Evolutionary conservation across 2,888 invertebrate genomes (phyloP), one percentile per base, ranked within the genome.

Genomic region (Meteorus cinctellus): DNA sequence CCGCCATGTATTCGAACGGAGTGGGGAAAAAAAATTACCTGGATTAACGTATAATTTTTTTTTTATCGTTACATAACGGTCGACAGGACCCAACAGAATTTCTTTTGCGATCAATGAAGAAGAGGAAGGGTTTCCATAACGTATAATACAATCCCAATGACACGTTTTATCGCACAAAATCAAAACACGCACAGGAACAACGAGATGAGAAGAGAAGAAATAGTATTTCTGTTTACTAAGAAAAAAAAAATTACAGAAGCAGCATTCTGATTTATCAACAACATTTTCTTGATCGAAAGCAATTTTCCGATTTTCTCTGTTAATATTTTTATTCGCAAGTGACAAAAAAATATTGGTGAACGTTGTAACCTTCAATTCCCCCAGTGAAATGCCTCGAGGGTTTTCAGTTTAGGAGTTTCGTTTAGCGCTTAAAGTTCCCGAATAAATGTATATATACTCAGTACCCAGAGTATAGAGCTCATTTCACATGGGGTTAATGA

Each of bases 401-500:
- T 84, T 84, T 79, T 84, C 78, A 82, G 83, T 83, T 84, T 78
- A 77, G 81, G 79, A 81, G 79, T 84, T 84, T 82, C 82, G 82
- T 80, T 84, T 77, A 82, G 81, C 83, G 82, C 82, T 84, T 84
- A 84, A 85, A 84, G 68, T 66, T 27, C 79, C 74, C 75, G 77
- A 80, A 41, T 41, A 41, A 12, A 41, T 41, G 12, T 41, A 12
- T 81, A 81, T 80, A 80, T 51, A 67, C 41, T 45, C 55, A 69
- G 31, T 16, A 51, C 55, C 60, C 72, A 73, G 77, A 65, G 65
- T 62, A 41, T n/a, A 51, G 75, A 71, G 75, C 74, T 69, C 79
- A 73, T 80, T 82, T 70, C 77, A 72, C 75, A 45, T 77, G 79
- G 81, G 85, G 85, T 88, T 89, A 89, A 89, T 86, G 88, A 89